These are phyloP conservation scores for Chaenodraco wilsoni DNA, from an alignment of 2,797 vertebrate genomes.

Conservation along the genomic window DNA sequence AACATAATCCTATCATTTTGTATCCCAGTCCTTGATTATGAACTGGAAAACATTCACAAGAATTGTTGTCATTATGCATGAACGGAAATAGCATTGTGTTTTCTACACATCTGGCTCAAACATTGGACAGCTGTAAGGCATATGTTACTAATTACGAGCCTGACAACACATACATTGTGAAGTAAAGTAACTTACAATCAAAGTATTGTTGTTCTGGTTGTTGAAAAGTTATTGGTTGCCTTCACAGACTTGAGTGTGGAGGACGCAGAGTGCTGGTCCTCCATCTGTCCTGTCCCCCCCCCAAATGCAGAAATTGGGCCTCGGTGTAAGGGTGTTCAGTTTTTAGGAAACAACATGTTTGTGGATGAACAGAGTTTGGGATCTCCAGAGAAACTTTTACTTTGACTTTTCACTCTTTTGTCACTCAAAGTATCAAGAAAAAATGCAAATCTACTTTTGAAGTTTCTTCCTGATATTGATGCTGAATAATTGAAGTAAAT, in stretches of 20 bases:
- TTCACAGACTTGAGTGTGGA: slow-evolving; percentile 26
- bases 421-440: no score
- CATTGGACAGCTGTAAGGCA: neutral
- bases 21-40: neutral
- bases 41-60: neutral
- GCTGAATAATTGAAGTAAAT: neutral
- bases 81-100: neutral
- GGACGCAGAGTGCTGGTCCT: slow-evolving; percentile 20
- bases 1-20: neutral
- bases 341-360: slow-evolving; percentile 20
- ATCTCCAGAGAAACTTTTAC: neutral
- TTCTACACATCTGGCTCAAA: neutral
- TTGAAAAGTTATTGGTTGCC: slow-evolving; percentile 13
- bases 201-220: neutral
- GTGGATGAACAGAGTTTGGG: slow-evolving; percentile 4
- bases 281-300: slow-evolving; percentile 5
- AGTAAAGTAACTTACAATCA: neutral
- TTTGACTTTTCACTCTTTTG: no score
- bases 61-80: neutral
- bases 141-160: neutral
- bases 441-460: no score
- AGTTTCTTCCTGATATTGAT: neutral
- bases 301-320: slow-evolving; percentile 27
- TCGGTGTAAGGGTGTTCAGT: slow-evolving; percentile 12
- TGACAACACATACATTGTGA: neutral